A percentile compares a stretch with the other conserved stretches of the same genome.
Evolutionary conservation across 2,113 vertebrate genomes (phyloP).

Genomic region (Rhea americana): DNA sequence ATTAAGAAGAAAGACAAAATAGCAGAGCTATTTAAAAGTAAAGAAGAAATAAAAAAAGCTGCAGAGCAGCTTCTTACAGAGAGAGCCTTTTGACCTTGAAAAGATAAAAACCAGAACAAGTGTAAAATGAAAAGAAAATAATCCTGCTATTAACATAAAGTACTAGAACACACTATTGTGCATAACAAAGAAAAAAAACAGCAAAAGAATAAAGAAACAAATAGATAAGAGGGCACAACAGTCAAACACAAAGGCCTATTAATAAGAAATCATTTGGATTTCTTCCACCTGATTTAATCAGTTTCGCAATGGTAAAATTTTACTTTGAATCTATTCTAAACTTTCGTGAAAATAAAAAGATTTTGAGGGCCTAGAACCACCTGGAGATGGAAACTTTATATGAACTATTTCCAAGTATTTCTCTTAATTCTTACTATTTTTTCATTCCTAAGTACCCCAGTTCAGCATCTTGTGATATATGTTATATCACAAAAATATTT

Average conservation of each 20-base stretch:
- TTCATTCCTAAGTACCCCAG: not conserved
- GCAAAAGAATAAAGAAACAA: not conserved
- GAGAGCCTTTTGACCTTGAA: constrained; percentile 73
- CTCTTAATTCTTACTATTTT: not conserved
- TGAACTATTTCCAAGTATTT: not conserved
- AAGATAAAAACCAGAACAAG: constrained; percentile 50
- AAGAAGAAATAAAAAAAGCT: not conserved
- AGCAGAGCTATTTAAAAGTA: not conserved
- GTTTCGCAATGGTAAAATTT: not conserved
- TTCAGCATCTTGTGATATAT: not conserved
- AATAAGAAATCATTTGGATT: not conserved
- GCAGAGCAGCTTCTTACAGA: constrained; percentile 28
- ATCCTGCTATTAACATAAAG: constrained; percentile 2
- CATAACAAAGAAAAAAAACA: not conserved
- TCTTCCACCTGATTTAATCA: not conserved
- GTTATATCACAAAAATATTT: not conserved
- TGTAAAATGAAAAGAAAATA: constrained; percentile 21
- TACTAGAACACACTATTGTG: not conserved
- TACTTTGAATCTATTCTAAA: not conserved
- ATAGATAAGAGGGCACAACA: not conserved
- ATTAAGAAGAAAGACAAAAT: constrained; percentile 64
- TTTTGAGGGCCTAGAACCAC: not conserved
- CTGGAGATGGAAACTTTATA: not conserved
- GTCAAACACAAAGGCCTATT: not conserved
- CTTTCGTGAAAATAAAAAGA: not conserved